Conservation (phyloP, 2,888 invertebrate genomes). For the Mylabris sibirica region DNA sequence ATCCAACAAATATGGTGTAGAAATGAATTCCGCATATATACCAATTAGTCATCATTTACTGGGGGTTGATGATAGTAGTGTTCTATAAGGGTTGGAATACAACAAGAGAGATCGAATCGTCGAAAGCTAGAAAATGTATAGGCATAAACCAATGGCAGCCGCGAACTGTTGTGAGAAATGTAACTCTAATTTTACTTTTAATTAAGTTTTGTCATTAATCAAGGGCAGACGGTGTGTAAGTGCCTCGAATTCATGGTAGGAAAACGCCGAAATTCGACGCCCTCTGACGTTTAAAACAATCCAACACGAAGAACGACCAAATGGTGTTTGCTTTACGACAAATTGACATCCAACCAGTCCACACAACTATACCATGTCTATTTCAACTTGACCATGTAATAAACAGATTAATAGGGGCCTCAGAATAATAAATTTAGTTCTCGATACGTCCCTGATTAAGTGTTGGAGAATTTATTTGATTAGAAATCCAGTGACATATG, state of each 20-base stretch:
- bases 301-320: not conserved
- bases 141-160: conserved; percentile 29
- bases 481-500: conserved; percentile 1
- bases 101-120: conserved; percentile 20
- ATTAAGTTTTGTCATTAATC: conserved; percentile 65
- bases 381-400: not conserved
- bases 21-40: conserved; percentile 9
- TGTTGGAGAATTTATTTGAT: not conserved
- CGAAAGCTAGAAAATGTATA: not conserved
- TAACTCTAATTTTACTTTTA: conserved; percentile 63
- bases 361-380: not conserved
- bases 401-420: no score
- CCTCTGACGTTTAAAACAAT: conserved; percentile 2
- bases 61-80: conserved; percentile 1
- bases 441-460: not conserved
- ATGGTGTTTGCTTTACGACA: conserved; percentile 3
- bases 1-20: conserved; percentile 12
- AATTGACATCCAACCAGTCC: not conserved
- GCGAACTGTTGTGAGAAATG: conserved; percentile 56
- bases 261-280: not conserved
- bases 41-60: conserved; percentile 23
- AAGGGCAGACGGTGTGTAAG: conserved; percentile 51
- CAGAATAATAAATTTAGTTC: no score
- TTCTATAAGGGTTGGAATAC: conserved; percentile 21
- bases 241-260: conserved; percentile 28